A percentile compares a stretch with the other conserved stretches of the same genome.
Conservation (phyloP, 2,888 invertebrate species). For the Phalera bucephala region DNA sequence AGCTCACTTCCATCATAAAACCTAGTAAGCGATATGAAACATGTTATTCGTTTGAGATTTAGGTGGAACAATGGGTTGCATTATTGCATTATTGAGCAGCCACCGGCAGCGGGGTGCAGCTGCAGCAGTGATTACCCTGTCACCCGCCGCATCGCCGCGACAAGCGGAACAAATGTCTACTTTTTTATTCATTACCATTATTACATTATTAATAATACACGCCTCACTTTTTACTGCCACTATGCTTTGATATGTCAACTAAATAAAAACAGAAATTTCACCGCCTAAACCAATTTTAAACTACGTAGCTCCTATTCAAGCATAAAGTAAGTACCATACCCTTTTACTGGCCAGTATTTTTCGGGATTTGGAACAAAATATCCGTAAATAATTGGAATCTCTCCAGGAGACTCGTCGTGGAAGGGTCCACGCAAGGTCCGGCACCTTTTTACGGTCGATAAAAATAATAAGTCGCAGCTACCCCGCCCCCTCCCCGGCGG, state of each 20-base stretch:
- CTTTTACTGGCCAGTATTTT: constrained; percentile 62
- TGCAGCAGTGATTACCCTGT: constrained; percentile 63
- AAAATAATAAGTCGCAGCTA: constrained; percentile 73
- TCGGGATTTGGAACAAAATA: constrained; percentile 70
- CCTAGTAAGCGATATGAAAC: no score
- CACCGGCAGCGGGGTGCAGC: constrained; percentile 53
- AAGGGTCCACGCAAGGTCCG: constrained; percentile 68
- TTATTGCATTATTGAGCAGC: constrained; percentile 73
- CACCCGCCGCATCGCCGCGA: constrained; percentile 40
- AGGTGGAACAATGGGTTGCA: constrained; percentile 54
- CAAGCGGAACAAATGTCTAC: constrained; percentile 71
- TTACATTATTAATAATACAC: constrained; percentile 29
- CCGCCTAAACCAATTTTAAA: constrained; percentile 26
- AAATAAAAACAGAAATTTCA: neutral
- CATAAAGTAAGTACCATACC: constrained; percentile 53
- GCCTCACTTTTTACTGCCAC: constrained; percentile 17
- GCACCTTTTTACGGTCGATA: constrained; percentile 80
- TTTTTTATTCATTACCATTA: constrained; percentile 49
- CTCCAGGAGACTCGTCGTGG: constrained; percentile 60
- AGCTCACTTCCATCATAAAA: no score
- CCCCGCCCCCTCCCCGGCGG: constrained; percentile 30
- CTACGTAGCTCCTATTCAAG: constrained; percentile 41
- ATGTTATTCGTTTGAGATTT: constrained; percentile 24
- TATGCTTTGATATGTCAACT: constrained; percentile 13
- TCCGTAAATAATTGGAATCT: constrained; percentile 75